Base-by-base conservation (phyloP, 2,888 invertebrate species). In the Calephelis perditalis region DNA sequence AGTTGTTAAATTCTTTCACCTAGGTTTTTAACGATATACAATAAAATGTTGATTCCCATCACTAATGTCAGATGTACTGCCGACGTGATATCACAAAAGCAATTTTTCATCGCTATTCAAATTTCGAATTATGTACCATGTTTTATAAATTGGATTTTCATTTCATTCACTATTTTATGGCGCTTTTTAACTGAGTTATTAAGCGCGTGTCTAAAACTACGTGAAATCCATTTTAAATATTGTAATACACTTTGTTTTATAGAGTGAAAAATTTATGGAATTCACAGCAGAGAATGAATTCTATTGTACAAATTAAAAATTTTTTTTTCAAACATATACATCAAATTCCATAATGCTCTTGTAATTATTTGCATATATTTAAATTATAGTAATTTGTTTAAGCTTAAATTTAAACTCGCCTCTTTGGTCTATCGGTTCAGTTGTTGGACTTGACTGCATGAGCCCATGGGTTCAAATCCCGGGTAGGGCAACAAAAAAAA, bases 171-270 rank as follows among this genome's bases (percentile, higher is more conserved):
- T 54, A 54, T 54, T 54, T 54, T 54, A 11, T 35, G 52, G 52
- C n/a, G 52, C 52, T 54, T 54, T 52, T 54, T 54, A 54, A 54
- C 52, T 54, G 52, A 54, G 52, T 54, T 54, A 54, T 54, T 36
- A 54, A 54, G 35, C 35, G 52, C 52, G 52, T 54, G 52, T 54
- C 52, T 54, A 54, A 54, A 54, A 54, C 10, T 36, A 54, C 52
- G 52, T 54, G 52, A 5, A 10, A 11, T 54, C 36, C 52, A 54
- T 54, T 54, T 36, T 54, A 54, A 54, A 54, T 49, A 54, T 6
- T 52, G 26, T 52, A 52, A 52, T 52, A 52, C 52, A 54, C 52
- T 54, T 6, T 52, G 26, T n/a, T 54, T 54, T 36, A 54, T 7
- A 54, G 35, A 54, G 6, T 5, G n/a, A 54, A 54, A 36, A 4